phyloP scores from a whole-genome alignment of 2,797 vertebrate genomes.

The Limosa lapponica region DNA sequence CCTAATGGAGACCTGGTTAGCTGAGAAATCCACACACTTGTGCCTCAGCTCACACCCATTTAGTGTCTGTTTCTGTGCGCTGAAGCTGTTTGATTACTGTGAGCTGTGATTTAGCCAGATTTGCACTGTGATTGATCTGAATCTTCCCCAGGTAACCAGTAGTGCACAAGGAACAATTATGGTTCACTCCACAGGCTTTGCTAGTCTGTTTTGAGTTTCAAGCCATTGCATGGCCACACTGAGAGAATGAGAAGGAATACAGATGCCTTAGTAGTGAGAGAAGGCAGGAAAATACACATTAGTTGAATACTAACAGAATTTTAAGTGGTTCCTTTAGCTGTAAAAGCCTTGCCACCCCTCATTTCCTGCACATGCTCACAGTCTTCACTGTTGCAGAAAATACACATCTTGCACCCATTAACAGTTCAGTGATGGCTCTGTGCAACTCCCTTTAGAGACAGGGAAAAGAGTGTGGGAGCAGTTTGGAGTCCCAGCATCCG shows the following conservation, averaged over 20 bases:
- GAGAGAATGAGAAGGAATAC: background rate
- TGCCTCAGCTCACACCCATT: background rate
- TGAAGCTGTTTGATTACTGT: background rate
- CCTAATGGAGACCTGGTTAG: background rate
- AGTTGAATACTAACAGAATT: background rate
- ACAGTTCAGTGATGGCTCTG: background rate
- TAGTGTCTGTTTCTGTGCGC: background rate
- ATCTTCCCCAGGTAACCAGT: background rate
- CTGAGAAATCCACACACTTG: background rate
- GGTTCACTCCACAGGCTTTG: background rate
- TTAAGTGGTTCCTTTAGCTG: constrained; percentile 24
- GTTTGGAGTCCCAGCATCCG: constrained; percentile 14
- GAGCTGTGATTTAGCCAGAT: background rate
- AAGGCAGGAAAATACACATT: background rate
- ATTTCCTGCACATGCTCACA: constrained; percentile 11
- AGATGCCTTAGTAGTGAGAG: background rate
- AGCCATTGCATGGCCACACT: background rate
- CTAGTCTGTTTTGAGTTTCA: background rate
- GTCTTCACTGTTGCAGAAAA: background rate
- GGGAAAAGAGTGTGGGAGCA: constrained; percentile 8
- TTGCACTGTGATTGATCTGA: background rate
- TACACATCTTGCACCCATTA: constrained; percentile 47
- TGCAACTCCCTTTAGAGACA: background rate
- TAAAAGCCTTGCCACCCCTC: background rate
- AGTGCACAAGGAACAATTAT: background rate